Percentiles rank a stretch among this genome's conserved stretches.
Conservation (phyloP, 1,140 invertebrate genomes). For the Lamellibrachia luymesi region DNA sequence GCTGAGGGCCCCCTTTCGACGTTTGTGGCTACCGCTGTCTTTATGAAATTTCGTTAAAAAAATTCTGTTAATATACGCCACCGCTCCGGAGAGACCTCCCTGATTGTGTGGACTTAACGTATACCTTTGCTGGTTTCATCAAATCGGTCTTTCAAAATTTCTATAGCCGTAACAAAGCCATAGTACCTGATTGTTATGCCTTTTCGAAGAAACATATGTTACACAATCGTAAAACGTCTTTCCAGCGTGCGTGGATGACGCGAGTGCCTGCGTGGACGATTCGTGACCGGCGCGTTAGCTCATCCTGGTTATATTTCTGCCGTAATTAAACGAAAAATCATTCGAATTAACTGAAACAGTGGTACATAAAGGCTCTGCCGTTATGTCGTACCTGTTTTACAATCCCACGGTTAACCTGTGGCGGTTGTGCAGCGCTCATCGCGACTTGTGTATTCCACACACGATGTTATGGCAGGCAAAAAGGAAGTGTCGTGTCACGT, state of each 20-base stretch:
- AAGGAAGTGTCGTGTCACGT: constrained; percentile 3
- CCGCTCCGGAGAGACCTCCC: not conserved
- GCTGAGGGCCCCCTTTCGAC: too few relatives aligned
- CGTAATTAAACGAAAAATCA: not conserved
- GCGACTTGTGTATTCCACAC: not conserved
- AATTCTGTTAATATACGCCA: not conserved
- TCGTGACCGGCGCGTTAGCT: not conserved
- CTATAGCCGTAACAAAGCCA: not conserved
- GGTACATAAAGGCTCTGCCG: not conserved
- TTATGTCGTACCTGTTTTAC: not conserved
- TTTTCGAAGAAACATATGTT: not conserved
- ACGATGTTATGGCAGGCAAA: not conserved
- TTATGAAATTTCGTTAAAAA: too few relatives aligned
- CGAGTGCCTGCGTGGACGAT: not conserved
- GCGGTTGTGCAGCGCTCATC: constrained; percentile 2
- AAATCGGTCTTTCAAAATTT: not conserved
- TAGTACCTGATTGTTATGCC: not conserved
- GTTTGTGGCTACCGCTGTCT: too few relatives aligned
- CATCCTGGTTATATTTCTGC: not conserved
- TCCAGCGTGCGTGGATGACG: not conserved
- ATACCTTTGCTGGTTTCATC: not conserved
- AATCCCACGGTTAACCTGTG: constrained; percentile 3
- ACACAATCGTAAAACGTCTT: not conserved
- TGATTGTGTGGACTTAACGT: not conserved
- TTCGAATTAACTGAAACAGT: not conserved